Base-by-base conservation (phyloP, 2,888 invertebrate species). In the Achlya flavicornis region DNA sequence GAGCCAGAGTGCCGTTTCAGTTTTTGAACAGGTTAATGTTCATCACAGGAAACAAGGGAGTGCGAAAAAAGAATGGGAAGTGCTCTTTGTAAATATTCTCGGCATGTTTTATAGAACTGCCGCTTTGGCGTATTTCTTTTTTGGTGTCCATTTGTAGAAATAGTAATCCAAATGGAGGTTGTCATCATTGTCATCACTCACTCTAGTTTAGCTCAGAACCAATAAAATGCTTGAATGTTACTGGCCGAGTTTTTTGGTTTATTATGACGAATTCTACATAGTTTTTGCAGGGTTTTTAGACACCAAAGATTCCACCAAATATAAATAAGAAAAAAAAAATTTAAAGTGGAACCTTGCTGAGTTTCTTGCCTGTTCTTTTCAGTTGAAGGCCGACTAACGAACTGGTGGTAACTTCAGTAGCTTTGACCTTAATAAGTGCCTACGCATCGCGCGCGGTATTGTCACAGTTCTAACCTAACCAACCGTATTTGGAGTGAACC, bases 1-100 rank as follows among this genome's bases (percentile, higher is more conserved):
- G 65, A 70, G 73, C 75, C 66, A 74, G 76, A 53, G 77, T 73
- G 72, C 72, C 78, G 79, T 86, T 87, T 84, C 80, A 81, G 84
- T 80, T 84, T 84, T 84, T 84, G 80, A 84, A 74, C 81, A 84
- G 81, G 86, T 86, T 84, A 86, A 85, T 88, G 82, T 84, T 84
- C 78, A 82, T 83, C 80, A 80, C 78, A 75, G 76, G 75, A 80
- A 83, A 80, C 79, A 80, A 73, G 77, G 74, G 66, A 71, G 69
- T 72, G 64, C 62, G 72, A 62, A 65, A 72, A 77, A 78, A 73
- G 77, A 73, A 70, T 53, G 53, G 53, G 64, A 75, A 76, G 73
- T 76, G 77, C 78, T 78, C 74, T 81, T 77, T 79, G 74, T 78
- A 78, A 77, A 77, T 72, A 75, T 69, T 66, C 61, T 62, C 53